Evolutionary conservation across 2,113 vertebrate species (phyloP), one percentile per base, ranked within the genome.

Genomic region (Peucedramus taeniatus): DNA sequence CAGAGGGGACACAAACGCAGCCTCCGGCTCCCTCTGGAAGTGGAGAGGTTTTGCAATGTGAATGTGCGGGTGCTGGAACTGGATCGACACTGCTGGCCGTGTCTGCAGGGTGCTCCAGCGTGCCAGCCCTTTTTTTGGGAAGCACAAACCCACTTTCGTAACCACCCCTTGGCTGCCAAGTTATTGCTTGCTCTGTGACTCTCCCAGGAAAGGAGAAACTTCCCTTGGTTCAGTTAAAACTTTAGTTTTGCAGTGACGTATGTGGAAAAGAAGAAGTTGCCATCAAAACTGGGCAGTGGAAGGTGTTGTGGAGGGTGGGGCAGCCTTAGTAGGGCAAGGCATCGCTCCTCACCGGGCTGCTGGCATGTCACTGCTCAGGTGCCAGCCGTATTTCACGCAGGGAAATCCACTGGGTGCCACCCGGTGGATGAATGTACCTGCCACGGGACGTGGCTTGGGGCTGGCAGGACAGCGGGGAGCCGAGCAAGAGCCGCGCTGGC

Each of bases 361-460:
- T 33, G 35, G 4, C 5, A 9, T 49, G 40, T 31, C n/a, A 3
- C 31, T 1, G 7, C 39, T n/a, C 9, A 6, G 18, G 44, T 31
- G 27, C 31, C 69, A 44, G 45, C 21, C 6, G 1, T 1, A 1
- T 56, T 45, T 80, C 45, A 16, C 30, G 16, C 5, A 2, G 45
- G 40, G 72, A 51, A n/a, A n/a, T n/a, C n/a, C 2, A 8, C 45
- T 50, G 28, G 2, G 20, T 3, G 0, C 42, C 74, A 7, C 1
- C 26, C 3, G 15, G 37, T 14, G 5, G 13, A 12, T 1, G 49
- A 47, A n/a, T 44, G n/a, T 33, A n/a, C 66, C n/a, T 23, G 54
- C 51, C 56, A 10, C 1, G 9, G 60, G 65, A 70, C 1, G 21
- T 5, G 71, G 45, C 0, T 13, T n/a, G 56, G 66, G 53, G 47